Conservation (phyloP, 2,113 vertebrate species). For the Chionodraco myersi region DNA sequence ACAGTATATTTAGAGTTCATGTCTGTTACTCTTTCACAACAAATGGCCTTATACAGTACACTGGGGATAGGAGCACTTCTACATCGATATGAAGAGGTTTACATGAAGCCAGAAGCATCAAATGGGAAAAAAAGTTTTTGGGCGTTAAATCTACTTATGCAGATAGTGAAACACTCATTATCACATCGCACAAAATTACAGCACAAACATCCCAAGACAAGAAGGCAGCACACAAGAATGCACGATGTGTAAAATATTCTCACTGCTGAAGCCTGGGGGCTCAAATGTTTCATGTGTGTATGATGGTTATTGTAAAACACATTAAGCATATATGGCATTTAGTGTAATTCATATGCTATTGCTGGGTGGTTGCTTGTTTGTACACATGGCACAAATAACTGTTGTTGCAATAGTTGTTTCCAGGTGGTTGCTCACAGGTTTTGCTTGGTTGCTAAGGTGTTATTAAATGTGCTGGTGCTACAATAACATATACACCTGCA, state of each 20-base stretch:
- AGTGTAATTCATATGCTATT: neutral
- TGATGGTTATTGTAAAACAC: neutral
- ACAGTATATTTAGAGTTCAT: conserved; percentile 16
- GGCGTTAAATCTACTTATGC: conserved; percentile 6
- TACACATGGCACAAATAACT: neutral
- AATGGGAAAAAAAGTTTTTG: neutral
- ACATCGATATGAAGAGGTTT: conserved; percentile 21
- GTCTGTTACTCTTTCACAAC: neutral
- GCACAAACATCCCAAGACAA: neutral
- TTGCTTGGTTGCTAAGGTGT: neutral
- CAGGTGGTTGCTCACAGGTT: neutral
- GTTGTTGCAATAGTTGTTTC: neutral
- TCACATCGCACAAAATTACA: neutral
- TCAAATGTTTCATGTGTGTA: neutral
- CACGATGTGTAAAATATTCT: neutral
- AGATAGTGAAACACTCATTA: neutral
- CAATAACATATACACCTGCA: no score
- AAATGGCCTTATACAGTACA: neutral
- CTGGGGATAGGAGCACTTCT: neutral
- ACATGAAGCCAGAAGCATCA: conserved; percentile 1
- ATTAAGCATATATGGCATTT: neutral
- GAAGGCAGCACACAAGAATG: neutral
- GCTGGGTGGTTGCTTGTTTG: neutral
- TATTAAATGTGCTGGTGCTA: neutral
- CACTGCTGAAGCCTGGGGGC: neutral